phyloP scores from a whole-genome alignment of 2,113 vertebrate genomes.

The Orcinus orca region DNA sequence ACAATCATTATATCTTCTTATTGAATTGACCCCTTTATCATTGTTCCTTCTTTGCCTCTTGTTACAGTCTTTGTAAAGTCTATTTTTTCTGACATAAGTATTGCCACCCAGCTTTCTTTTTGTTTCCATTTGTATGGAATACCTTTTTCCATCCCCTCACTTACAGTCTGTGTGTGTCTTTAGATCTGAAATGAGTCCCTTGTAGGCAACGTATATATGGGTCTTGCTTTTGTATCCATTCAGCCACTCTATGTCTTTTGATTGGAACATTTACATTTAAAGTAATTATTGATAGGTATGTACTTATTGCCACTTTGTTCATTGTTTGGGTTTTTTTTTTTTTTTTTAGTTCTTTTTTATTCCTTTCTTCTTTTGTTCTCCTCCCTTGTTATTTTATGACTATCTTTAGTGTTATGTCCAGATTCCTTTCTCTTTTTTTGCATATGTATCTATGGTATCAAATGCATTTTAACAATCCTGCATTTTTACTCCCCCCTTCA shows the following conservation, averaged over 20 bases:
- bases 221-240: neutral
- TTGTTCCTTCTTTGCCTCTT: too few relatives aligned
- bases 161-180: neutral
- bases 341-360: neutral
- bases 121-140: neutral
- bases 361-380: neutral
- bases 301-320: neutral
- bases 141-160: neutral
- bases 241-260: neutral
- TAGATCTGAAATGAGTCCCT: neutral
- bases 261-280: neutral
- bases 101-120: neutral
- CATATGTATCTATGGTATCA: neutral
- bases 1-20: too few relatives aligned
- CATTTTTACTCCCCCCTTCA: neutral
- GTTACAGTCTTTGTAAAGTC: too few relatives aligned
- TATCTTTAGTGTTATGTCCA: neutral
- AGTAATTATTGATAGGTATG: neutral
- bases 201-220: neutral
- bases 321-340: neutral
- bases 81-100: too few relatives aligned
- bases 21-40: too few relatives aligned
- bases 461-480: neutral
- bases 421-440: neutral
- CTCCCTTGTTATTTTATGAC: neutral